A percentile compares a stretch with the other conserved stretches of the same genome.
Evolutionary conservation across 2,797 vertebrate genomes (phyloP).

Genomic region (Synanceia verrucosa): DNA sequence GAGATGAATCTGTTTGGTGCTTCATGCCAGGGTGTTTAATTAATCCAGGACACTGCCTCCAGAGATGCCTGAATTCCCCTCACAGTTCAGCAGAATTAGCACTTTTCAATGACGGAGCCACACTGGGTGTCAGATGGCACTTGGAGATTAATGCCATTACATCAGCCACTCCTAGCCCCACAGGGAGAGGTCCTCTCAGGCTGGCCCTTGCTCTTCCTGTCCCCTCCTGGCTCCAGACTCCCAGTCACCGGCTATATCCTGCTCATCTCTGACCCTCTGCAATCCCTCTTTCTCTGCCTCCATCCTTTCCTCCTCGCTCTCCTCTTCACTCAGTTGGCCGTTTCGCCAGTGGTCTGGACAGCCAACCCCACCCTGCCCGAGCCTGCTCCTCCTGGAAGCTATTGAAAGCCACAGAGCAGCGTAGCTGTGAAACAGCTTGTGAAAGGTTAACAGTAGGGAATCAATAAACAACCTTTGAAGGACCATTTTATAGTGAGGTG

Average conservation of each 20-base stretch:
- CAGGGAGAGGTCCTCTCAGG: slow-evolving; percentile 65
- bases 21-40: slow-evolving; percentile 72
- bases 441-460: slow-evolving; percentile 70
- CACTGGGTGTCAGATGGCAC: slow-evolving; percentile 80
- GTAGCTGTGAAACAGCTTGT: slow-evolving; percentile 51
- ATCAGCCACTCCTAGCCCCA: slow-evolving; percentile 75
- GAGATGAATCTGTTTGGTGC: slow-evolving; percentile 58
- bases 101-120: slow-evolving; percentile 79
- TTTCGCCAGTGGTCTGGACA: slow-evolving; percentile 36
- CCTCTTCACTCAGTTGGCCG: slow-evolving; percentile 36
- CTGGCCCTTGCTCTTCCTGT: slow-evolving; percentile 66
- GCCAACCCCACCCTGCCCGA: slow-evolving; percentile 28
- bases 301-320: slow-evolving; percentile 28
- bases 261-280: slow-evolving; percentile 69
- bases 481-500: slow-evolving; percentile 60
- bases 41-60: slow-evolving; percentile 70
- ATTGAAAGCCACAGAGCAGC: slow-evolving; percentile 40
- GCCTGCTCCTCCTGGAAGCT: slow-evolving; percentile 21
- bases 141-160: slow-evolving; percentile 81
- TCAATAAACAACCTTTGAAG: slow-evolving; percentile 71
- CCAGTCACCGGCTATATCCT: slow-evolving; percentile 69
- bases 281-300: slow-evolving; percentile 60
- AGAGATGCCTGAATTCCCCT: slow-evolving; percentile 74
- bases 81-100: slow-evolving; percentile 80
- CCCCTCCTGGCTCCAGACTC: slow-evolving; percentile 73